Base-by-base conservation (phyloP, 2,888 invertebrate genomes). In the Tanypteryx hageni region DNA sequence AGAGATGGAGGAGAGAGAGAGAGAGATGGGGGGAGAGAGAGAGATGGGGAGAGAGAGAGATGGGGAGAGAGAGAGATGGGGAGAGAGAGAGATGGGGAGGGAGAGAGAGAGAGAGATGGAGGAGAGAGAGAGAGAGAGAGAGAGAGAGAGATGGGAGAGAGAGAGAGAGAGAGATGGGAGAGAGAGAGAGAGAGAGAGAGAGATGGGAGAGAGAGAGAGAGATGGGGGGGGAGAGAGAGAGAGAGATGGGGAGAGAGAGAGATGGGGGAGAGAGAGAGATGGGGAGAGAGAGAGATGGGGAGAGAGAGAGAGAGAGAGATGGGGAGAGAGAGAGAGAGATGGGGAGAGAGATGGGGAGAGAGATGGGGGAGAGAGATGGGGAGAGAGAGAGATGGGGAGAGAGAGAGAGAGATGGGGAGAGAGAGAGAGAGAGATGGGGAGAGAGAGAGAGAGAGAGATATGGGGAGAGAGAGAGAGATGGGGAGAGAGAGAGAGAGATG, bases 201-300 rank as follows among this genome's bases (percentile, higher is more conserved):
- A 10, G 16, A 56, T 44, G n/a, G 86, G 84, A 18, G 18, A 18
- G 18, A 8, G 58, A 22, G 86, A 14, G 61, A 86, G 61, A 89
- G 89, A 61, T 64, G 89, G 61, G 27, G n/a, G n/a, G n/a, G n/a
- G n/a, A n/a, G 61, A 31, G 89, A 44, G 56, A 82, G 44, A 82
- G 61, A 61, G 61, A 89, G 61, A 64, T 18, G 31, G 89, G 89
- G 11, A 31, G 22, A 59, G 59, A 59, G 82, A 11, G 13, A 13
- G 82, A 82, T 7, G 31, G 82, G 31, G 11, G 14, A 27, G 14
- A 14, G 10, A 18, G 81, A 83, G 44, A 31, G n/a, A 27, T 0
- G 22, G n/a, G 3, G 18, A 27, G 27, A 27, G 76, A n/a, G 2
- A n/a, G 11, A 9, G 83, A 83, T 13, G 18, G 44, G 5, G 83